Conservation (phyloP, 2,888 invertebrate genomes). For the Scaptomyza tumidula region DNA sequence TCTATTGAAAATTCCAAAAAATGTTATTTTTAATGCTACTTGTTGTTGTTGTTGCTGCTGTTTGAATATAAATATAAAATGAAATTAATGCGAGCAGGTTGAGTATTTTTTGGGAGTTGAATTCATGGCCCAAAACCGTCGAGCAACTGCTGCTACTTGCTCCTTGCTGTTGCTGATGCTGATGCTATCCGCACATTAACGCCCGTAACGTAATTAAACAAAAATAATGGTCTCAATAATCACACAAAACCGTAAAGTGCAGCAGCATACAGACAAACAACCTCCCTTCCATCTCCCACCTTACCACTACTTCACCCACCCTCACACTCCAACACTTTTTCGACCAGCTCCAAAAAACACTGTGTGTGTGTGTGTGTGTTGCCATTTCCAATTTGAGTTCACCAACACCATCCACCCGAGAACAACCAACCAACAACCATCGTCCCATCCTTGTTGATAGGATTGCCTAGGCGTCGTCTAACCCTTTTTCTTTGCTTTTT, state of each 20-base stretch:
- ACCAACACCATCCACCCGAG: constrained; percentile 30
- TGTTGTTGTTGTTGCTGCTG: constrained; percentile 26
- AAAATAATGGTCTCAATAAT: constrained; percentile 81
- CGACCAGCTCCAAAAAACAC: constrained; percentile 7
- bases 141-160: constrained; percentile 17
- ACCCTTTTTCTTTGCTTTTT: constrained; percentile 50
- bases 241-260: constrained; percentile 68
- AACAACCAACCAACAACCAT: constrained; percentile 13
- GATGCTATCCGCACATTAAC: constrained; percentile 72
- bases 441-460: constrained; percentile 18
- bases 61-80: constrained; percentile 61
- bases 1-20: constrained; percentile 51
- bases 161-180: constrained; percentile 23
- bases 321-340: not conserved
- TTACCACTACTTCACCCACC: constrained; percentile 1
- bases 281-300: constrained; percentile 7
- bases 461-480: constrained; percentile 45
- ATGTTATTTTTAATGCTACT: constrained; percentile 21
- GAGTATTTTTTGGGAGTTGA: constrained; percentile 40
- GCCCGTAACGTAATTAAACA: constrained; percentile 80
- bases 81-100: constrained; percentile 54
- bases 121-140: constrained; percentile 26
- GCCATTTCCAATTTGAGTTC: no score
- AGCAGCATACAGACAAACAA: constrained; percentile 21
- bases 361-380: not conserved